phyloP scores from a whole-genome alignment of 2,113 vertebrate species.

The Sylvia atricapilla region DNA sequence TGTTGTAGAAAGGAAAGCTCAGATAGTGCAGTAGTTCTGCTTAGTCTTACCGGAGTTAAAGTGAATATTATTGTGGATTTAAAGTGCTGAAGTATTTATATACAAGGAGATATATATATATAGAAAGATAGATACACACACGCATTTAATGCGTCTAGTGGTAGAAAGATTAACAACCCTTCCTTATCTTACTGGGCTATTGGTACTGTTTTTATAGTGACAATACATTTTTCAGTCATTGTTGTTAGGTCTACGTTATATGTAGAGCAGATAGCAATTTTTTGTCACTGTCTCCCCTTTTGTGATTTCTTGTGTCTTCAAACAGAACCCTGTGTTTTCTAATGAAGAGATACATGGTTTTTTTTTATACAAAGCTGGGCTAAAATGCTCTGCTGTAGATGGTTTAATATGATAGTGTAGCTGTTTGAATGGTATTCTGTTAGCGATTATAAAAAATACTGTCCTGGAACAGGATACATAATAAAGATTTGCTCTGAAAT shows the following conservation, averaged over 20 bases:
- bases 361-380: background rate
- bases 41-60: background rate
- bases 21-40: background rate
- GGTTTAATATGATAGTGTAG: background rate
- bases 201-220: background rate
- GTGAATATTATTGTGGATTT: background rate
- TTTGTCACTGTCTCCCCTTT: background rate
- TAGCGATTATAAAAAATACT: background rate
- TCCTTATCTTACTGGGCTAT: background rate
- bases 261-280: background rate
- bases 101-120: too few relatives aligned
- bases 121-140: rapidly evolving
- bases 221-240: background rate
- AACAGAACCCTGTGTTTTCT: background rate
- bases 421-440: background rate
- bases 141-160: background rate
- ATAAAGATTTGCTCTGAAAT: background rate
- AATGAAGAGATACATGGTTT: background rate
- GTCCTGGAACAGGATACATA: background rate
- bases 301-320: background rate
- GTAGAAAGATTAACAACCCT: background rate
- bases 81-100: background rate
- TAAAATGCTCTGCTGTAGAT: background rate
- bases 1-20: background rate
- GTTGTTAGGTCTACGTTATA: background rate